These are phyloP conservation scores for Paraescarpia echinospica DNA, from an alignment of 1,140 invertebrate species.

Conservation along the genomic window DNA sequence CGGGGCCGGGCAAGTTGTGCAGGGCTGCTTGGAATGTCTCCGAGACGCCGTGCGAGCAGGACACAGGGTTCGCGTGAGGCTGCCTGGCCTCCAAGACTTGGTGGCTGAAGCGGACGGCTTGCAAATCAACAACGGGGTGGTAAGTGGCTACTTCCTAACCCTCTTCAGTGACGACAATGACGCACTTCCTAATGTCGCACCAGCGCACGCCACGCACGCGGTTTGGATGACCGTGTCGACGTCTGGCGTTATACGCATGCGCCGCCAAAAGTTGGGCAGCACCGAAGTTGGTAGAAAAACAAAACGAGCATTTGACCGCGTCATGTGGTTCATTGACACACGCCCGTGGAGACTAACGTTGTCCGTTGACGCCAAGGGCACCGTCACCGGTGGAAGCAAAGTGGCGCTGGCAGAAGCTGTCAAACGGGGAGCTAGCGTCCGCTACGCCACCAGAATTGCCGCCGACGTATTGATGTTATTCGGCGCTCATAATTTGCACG, in stretches of 20 bases:
- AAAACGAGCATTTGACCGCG: background rate
- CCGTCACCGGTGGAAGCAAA: conserved; percentile 11
- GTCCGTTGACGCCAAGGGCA: conserved; percentile 12
- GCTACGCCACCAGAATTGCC: background rate
- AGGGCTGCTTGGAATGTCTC: background rate
- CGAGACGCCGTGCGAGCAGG: background rate
- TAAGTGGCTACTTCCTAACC: background rate
- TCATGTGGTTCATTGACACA: conserved; percentile 17
- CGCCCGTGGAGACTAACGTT: background rate
- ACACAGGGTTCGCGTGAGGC: conserved; percentile 2
- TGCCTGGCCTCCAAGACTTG: background rate
- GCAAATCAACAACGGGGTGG: background rate
- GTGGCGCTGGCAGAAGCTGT: background rate
- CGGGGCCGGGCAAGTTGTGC: background rate
- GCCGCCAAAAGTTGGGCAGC: conserved; percentile 13
- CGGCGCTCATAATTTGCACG: background rate
- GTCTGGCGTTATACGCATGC: background rate
- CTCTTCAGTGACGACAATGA: conserved; percentile 10
- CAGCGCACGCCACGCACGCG: background rate
- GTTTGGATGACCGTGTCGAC: background rate
- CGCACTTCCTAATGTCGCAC: background rate
- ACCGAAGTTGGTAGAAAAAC: background rate
- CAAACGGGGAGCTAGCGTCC: conserved; percentile 11
- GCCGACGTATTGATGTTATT: background rate
- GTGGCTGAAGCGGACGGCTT: background rate